Conservation (phyloP, 1,140 invertebrate species). For the Atta texana region DNA sequence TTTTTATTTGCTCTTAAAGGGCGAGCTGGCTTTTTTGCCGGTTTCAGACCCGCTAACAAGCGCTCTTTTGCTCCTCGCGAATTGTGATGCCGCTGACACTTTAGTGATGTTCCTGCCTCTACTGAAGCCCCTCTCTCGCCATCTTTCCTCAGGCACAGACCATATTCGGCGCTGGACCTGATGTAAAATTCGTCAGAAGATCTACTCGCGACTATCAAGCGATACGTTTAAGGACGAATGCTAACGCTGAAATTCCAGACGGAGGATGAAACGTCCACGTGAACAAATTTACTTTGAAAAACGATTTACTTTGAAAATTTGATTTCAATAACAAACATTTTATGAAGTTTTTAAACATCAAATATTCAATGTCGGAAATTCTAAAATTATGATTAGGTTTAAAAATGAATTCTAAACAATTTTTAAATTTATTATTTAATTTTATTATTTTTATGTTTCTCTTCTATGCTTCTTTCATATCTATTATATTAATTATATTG, state of each 20-base stretch:
- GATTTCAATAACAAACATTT: background rate
- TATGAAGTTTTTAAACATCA: background rate
- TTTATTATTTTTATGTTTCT: no score
- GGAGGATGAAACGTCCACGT: background rate
- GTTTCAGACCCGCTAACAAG: constrained; percentile 79
- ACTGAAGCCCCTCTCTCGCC: constrained; percentile 40
- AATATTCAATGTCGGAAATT: background rate
- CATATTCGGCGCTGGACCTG: constrained; percentile 70
- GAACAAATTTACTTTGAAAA: background rate
- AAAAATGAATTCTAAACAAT: background rate
- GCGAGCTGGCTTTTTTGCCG: constrained; percentile 76
- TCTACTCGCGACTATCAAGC: constrained; percentile 62
- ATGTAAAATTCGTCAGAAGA: constrained; percentile 73
- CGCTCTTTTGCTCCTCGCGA: constrained; percentile 80
- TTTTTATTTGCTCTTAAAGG: constrained; percentile 70
- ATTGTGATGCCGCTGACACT: constrained; percentile 84
- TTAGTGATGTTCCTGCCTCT: constrained; percentile 81
- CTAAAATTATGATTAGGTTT: background rate
- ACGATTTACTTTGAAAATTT: constrained; percentile 9
- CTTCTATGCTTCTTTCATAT: no score
- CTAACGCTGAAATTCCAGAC: constrained; percentile 4
- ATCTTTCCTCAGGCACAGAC: constrained; percentile 32
- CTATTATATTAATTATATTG: no score
- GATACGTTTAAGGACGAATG: constrained; percentile 26
- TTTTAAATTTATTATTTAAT: no score